These are phyloP conservation scores for Rhamphomyia laevipes DNA, from an alignment of 2,888 invertebrate species.

Conservation along the genomic window DNA sequence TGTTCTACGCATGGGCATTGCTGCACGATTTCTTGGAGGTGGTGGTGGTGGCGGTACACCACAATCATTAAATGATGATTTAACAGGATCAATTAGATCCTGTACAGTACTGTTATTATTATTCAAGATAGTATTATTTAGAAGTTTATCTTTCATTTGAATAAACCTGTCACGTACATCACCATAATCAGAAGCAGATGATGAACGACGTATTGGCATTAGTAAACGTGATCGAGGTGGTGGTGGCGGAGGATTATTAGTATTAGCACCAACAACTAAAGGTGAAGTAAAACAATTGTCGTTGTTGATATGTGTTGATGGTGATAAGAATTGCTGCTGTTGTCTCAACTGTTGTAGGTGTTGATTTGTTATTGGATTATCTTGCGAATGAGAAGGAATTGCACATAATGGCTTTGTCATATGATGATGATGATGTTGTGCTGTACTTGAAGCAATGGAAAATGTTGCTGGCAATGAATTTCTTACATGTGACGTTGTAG, in stretches of 20 bases:
- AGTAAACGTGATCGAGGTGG: constrained; percentile 33
- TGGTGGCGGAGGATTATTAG: constrained; percentile 30
- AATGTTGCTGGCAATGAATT: constrained; percentile 33
- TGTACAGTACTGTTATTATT: constrained; percentile 16
- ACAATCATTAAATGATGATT: constrained; percentile 35
- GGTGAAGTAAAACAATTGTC: neutral
- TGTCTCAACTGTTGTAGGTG: neutral
- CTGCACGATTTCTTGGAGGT: constrained; percentile 25
- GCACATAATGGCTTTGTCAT: neutral
- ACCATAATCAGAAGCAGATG: constrained; percentile 58
- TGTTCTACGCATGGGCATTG: constrained; percentile 38
- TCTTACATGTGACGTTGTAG: constrained; percentile 21
- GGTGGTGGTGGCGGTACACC: constrained; percentile 39
- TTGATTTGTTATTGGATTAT: neutral
- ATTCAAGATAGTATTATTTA: constrained; percentile 18
- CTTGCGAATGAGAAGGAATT: neutral
- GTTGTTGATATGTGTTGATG: constrained; percentile 5
- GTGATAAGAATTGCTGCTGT: constrained; percentile 1
- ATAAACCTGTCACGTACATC: constrained; percentile 33
- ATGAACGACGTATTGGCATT: constrained; percentile 42
- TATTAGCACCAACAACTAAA: constrained; percentile 8
- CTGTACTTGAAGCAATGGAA: neutral
- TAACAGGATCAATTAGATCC: constrained; percentile 29
- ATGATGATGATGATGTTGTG: neutral
- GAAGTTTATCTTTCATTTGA: constrained; percentile 17